phyloP scores from a whole-genome alignment of 23 tunicate genomes.

The Corella eumyota region DNA sequence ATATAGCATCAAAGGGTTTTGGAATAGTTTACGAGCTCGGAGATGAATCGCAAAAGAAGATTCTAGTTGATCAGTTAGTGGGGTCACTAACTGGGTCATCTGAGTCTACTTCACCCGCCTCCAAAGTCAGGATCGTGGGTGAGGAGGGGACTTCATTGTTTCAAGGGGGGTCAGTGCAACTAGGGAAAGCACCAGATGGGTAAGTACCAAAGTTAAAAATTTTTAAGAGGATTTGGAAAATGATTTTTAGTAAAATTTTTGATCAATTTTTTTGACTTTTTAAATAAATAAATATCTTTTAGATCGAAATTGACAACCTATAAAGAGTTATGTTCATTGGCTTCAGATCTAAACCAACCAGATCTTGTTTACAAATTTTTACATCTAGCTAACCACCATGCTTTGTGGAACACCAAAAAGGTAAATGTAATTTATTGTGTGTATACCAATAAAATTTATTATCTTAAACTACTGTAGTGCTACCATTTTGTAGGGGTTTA shows the following conservation, averaged over 20 bases:
- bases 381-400: slow-evolving; percentile 74
- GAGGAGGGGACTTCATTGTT: slow-evolving; percentile 18
- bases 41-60: slow-evolving; percentile 30
- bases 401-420: slow-evolving; percentile 79
- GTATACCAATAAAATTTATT: too few relatives aligned
- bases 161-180: slow-evolving; percentile 28
- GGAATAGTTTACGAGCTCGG: slow-evolving; percentile 78
- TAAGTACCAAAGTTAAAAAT: background rate
- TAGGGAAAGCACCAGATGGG: slow-evolving; percentile 80
- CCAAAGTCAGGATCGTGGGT: slow-evolving; percentile 52
- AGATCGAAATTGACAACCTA: slow-evolving; percentile 62
- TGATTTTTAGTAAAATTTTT: too few relatives aligned
- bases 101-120: slow-evolving; percentile 13
- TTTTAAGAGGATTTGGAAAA: too few relatives aligned
- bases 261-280: too few relatives aligned
- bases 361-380: slow-evolving; percentile 84
- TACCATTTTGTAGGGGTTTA: too few relatives aligned
- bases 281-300: too few relatives aligned
- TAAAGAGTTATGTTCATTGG: slow-evolving; percentile 81
- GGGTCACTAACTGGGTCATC: slow-evolving; percentile 50
- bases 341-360: slow-evolving; percentile 84
- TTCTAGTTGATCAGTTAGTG: slow-evolving; percentile 50
- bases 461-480: too few relatives aligned
- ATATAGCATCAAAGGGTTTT: slow-evolving; percentile 84
- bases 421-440: slow-evolving; percentile 9